Evolutionary conservation across 2,797 vertebrate species (phyloP).

Genomic region (Odontamblyopus rebecca): DNA sequence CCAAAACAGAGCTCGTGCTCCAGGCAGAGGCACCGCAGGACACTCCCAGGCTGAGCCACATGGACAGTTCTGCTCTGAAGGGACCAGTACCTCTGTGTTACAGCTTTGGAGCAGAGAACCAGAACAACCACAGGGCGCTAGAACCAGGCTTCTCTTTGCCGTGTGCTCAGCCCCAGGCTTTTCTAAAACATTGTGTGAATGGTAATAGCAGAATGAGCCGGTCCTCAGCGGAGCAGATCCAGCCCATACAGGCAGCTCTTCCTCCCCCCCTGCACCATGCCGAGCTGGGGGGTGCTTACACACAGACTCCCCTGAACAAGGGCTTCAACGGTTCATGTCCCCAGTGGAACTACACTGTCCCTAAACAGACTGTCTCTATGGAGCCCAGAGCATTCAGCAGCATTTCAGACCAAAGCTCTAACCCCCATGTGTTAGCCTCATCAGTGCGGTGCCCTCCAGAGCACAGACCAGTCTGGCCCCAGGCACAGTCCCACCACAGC

Average conservation of each 20-base stretch:
- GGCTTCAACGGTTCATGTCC: constrained; percentile 36
- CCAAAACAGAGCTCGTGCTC: constrained; percentile 19
- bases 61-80: constrained; percentile 47
- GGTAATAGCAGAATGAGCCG: constrained; percentile 17
- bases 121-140: background rate
- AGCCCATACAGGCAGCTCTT: constrained; percentile 32
- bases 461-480: constrained; percentile 47
- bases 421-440: background rate
- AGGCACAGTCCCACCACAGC: constrained; percentile 30
- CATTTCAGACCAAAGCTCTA: constrained; percentile 43
- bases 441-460: constrained; percentile 38
- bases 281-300: constrained; percentile 37
- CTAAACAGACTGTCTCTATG: constrained; percentile 21
- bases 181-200: constrained; percentile 18
- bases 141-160: constrained; percentile 18
- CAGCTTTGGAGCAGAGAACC: background rate
- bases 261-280: constrained; percentile 46
- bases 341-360: constrained; percentile 50
- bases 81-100: background rate
- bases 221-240: constrained; percentile 26
- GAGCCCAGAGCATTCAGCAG: constrained; percentile 34
- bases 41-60: constrained; percentile 60
- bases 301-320: constrained; percentile 10
- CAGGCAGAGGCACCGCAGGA: constrained; percentile 8
- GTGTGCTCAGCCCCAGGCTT: constrained; percentile 38